phyloP scores from a whole-genome alignment of 2,113 vertebrate species.

The Epinephelus cyanopodus region DNA sequence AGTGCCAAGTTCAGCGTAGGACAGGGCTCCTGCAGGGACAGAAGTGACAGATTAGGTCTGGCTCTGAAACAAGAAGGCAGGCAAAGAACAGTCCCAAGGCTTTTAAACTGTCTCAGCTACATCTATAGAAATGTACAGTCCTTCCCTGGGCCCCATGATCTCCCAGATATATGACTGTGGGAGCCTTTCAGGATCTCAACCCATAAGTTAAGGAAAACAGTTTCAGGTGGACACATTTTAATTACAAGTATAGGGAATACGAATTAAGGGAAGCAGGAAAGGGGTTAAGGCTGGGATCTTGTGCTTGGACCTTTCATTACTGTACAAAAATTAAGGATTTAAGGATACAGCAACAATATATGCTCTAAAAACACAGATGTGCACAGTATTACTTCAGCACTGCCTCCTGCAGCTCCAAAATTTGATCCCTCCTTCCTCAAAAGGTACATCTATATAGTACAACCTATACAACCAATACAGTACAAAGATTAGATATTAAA shows the following conservation, averaged over 20 bases:
- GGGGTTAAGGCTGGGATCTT: constrained; percentile 23
- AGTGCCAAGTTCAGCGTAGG: constrained; percentile 95
- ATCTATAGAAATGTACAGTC: constrained; percentile 2
- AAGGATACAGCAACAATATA: constrained; percentile 14
- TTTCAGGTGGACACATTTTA: constrained; percentile 24
- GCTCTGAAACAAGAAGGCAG: constrained; percentile 10
- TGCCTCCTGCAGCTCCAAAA: neutral
- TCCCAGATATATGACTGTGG: constrained; percentile 18
- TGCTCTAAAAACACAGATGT: neutral
- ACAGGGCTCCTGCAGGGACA: constrained; percentile 89
- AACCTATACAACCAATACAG: too few relatives aligned
- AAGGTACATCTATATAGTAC: too few relatives aligned
- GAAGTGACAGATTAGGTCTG: constrained; percentile 17
- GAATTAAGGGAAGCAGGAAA: constrained; percentile 9
- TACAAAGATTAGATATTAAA: too few relatives aligned
- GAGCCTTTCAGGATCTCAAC: neutral
- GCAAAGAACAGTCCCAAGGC: constrained; percentile 17
- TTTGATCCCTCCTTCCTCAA: neutral
- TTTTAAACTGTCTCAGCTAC: constrained; percentile 17
- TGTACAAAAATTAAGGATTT: constrained; percentile 29
- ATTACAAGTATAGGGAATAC: constrained; percentile 23
- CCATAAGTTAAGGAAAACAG: constrained; percentile 17
- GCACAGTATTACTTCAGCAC: neutral
- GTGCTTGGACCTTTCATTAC: constrained; percentile 43
- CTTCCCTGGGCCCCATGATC: neutral